Conservation (phyloP, 2,797 vertebrate species). For the Sebastes glaucus region DNA sequence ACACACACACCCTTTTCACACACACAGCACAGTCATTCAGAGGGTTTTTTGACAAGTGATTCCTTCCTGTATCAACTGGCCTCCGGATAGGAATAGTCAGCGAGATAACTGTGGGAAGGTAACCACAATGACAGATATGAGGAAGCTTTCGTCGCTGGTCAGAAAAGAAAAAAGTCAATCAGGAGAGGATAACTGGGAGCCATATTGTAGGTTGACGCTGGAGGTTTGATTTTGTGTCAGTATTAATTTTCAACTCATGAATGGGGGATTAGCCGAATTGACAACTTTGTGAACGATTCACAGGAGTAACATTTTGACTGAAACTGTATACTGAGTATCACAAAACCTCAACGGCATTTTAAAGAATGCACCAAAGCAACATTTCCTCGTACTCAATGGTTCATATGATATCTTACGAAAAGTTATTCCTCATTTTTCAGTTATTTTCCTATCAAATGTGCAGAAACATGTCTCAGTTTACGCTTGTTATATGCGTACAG, state of each 20-base stretch:
- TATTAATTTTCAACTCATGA: constrained; percentile 28
- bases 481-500: rapidly evolving
- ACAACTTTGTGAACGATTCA: not conserved
- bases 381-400: no score
- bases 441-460: rapidly evolving
- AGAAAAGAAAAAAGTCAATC: constrained; percentile 17
- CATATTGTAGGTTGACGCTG: not conserved
- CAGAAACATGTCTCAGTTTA: no score
- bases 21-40: constrained; percentile 11
- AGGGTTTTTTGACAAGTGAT: constrained; percentile 49
- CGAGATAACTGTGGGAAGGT: constrained; percentile 43
- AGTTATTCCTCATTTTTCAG: no score
- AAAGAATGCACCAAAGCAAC: not conserved
- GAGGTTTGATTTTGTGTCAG: constrained; percentile 3
- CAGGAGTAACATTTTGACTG: not conserved
- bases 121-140: constrained; percentile 35
- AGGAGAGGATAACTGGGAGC: not conserved
- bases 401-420: no score
- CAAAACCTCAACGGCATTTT: not conserved
- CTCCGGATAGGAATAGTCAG: constrained; percentile 48
- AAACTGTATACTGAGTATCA: not conserved
- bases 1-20: constrained; percentile 46
- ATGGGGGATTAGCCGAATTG: not conserved
- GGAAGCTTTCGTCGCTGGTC: constrained; percentile 29
- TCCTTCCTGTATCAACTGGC: constrained; percentile 61